Conservation (phyloP, 2,888 invertebrate genomes). For the Branchinecta sandiegonensis region DNA sequence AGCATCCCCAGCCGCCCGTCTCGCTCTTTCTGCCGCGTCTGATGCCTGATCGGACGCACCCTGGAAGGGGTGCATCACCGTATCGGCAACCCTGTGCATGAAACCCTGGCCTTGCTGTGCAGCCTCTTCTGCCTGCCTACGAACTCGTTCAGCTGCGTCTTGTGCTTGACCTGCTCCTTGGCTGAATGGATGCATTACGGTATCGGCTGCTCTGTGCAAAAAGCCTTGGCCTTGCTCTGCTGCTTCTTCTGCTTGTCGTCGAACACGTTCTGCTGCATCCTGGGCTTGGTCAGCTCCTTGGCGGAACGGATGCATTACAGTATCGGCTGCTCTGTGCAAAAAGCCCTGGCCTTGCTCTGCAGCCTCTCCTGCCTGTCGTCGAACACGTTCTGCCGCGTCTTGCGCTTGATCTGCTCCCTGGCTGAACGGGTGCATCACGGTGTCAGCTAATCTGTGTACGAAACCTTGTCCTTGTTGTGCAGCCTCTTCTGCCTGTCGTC, state of each 20-base stretch:
- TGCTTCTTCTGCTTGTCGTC: background rate
- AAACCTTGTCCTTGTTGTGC: background rate
- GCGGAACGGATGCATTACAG: background rate
- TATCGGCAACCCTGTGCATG: background rate
- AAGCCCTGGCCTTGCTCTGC: background rate
- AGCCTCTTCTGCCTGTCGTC: slow-evolving; percentile 8
- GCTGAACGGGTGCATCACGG: background rate
- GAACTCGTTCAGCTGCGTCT: background rate
- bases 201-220: background rate
- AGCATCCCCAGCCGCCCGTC: background rate
- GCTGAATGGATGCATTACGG: background rate
- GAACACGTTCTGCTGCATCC: background rate
- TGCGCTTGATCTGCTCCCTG: background rate
- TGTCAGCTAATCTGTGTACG: background rate
- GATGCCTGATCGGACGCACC: background rate
- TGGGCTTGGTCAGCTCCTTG: background rate
- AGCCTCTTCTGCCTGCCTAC: background rate
- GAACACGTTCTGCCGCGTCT: background rate
- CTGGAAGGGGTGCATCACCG: background rate
- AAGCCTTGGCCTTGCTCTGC: background rate
- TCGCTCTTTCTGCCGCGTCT: background rate
- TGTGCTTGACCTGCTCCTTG: background rate
- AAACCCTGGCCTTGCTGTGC: background rate
- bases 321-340: background rate
- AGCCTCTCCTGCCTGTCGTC: background rate